These are phyloP conservation scores for Lineus longissimus DNA, from an alignment of 1,140 invertebrate species.

Conservation along the genomic window DNA sequence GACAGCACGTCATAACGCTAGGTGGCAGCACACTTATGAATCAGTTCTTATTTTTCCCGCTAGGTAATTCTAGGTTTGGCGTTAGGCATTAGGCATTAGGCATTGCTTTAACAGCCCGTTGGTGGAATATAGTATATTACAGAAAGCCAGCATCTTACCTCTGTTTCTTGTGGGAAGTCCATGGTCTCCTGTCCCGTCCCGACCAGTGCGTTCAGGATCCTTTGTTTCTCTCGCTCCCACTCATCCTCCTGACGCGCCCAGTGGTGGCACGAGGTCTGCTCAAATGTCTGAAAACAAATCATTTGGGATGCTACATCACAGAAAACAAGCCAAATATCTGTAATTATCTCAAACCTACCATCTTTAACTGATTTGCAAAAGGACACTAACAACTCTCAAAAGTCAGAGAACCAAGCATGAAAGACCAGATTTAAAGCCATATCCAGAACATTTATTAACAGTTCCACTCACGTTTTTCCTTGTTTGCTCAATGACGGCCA, in stretches of 20 bases:
- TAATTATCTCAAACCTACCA: not conserved
- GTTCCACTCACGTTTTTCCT: constrained; percentile 68
- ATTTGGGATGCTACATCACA: not conserved
- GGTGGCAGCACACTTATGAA: too few species aligned
- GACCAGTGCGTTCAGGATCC: constrained; percentile 80
- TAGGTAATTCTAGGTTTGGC: too few species aligned
- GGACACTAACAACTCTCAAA: not conserved
- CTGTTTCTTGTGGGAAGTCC: constrained; percentile 62
- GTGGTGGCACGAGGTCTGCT: constrained; percentile 64
- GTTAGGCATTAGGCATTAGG: too few species aligned
- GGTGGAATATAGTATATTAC: too few species aligned
- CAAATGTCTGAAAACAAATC: constrained; percentile 53
- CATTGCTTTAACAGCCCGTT: too few species aligned
- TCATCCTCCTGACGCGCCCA: constrained; percentile 78
- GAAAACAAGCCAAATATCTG: not conserved
- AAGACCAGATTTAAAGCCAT: too few species aligned
- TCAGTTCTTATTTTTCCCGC: too few species aligned
- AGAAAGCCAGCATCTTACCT: constrained; percentile 27
- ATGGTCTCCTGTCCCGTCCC: constrained; percentile 78
- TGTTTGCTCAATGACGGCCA: constrained; percentile 86
- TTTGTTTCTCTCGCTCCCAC: constrained; percentile 86
- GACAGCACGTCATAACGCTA: too few species aligned
- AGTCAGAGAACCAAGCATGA: too few species aligned
- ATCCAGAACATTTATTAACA: too few species aligned
- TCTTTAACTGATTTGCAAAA: not conserved